Percentiles rank a stretch among this genome's conserved stretches.
These are phyloP conservation scores for Prunella strophiata DNA, from an alignment of 2,797 vertebrate species.

Conservation along the genomic window DNA sequence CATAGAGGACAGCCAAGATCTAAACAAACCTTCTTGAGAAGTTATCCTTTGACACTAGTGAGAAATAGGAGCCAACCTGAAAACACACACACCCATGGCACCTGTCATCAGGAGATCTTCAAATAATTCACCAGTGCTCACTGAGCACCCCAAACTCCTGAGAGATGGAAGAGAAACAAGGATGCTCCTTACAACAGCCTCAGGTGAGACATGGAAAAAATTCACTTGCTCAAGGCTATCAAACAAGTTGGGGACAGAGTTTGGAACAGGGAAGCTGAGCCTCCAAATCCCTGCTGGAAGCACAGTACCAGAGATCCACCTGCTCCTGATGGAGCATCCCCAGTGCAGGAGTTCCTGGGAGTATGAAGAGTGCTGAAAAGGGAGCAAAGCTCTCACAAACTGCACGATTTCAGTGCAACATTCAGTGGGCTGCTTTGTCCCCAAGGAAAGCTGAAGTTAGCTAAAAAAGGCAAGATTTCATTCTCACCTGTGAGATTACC, in stretches of 20 bases:
- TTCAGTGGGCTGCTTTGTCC: not conserved
- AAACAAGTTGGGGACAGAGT: not conserved
- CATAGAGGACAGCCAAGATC: not conserved
- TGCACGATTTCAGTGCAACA: not conserved
- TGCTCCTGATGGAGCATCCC: not conserved
- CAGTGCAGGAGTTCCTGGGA: fast-evolving
- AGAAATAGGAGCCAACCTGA: not conserved
- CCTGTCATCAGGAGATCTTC: not conserved
- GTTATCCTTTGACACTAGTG: not conserved
- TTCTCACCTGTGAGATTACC: not conserved
- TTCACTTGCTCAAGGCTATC: not conserved
- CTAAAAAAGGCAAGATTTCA: not conserved
- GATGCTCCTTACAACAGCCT: not conserved
- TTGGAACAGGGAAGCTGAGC: not conserved
- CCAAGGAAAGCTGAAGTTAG: not conserved
- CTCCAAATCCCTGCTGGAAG: not conserved
- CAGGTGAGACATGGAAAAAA: not conserved
- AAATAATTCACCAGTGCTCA: not conserved
- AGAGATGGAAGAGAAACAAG: not conserved
- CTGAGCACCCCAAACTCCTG: not conserved
- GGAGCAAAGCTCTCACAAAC: not conserved
- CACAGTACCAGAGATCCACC: not conserved
- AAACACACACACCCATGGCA: not conserved
- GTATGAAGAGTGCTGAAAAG: fast-evolving
- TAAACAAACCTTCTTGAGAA: not conserved